Evolutionary conservation across 1,140 invertebrate species (phyloP), one percentile per base, ranked within the genome.

Genomic region (Polypedilum pembai): DNA sequence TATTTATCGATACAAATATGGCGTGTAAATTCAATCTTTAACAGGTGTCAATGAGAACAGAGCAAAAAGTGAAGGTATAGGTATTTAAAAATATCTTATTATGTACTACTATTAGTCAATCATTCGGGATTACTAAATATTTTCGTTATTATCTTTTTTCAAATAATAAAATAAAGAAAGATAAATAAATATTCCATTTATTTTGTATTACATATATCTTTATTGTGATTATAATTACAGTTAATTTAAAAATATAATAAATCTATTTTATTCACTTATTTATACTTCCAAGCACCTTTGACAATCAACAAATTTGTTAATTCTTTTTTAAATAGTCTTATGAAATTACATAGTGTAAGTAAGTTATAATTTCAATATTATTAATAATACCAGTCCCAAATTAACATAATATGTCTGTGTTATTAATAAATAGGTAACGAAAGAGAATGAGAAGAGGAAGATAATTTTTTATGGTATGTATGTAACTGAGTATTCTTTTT

Each of bases 1-100:
- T 5, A 85, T 86, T 73, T 88, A 88, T 79, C 83, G 86, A 76
- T 86, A 87, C 80, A 87, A 87, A 82, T 83, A 82, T 75, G 45
- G 45, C 4, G 45, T n/a, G 15, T 56, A 56, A 56, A 56, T 3
- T 33, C 24, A 33, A 33, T 33, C 5, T 5, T 33, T 3, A 33
- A 33, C 24, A 3, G 24, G 5, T 33, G 24, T 33, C 24, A 33
- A 33, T 3, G 24, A 33, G 24, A 33, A 33, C 5, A 33, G 24
- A 33, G 24, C 5, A 33, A 33, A 33, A 33, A 33, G 24, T 33
- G 24, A 33, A 5, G 24, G 24, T 33, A 33, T 33, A 33, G 24
- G 24, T 5, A 33, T 33, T 33, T 3, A 33, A 33, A 33, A 33
- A 33, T 33, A 33, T 33, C 24, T 3, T 33, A 33, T 33, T 33